phyloP scores from a whole-genome alignment of 2,888 invertebrate genomes.

The Drosophila atripex region DNA sequence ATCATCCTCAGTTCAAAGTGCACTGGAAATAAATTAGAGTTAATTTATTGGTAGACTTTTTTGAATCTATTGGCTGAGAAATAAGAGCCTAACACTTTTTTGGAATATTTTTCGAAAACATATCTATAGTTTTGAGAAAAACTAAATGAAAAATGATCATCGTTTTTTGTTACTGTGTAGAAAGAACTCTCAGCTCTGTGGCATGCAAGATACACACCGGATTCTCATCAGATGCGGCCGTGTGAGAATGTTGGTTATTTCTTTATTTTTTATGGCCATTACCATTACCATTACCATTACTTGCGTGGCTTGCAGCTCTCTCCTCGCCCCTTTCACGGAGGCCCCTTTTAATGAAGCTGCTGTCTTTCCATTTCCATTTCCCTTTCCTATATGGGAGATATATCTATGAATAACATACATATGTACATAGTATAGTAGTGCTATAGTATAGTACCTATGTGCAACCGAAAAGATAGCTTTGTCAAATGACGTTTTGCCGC shows the following conservation, averaged over 20 bases:
- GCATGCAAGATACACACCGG: conserved; percentile 60
- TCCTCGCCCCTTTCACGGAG: conserved; percentile 15
- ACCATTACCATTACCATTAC: conserved; percentile 65
- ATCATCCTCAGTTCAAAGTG: conserved; percentile 42
- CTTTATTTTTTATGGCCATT: conserved; percentile 63
- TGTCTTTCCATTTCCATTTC: conserved; percentile 30
- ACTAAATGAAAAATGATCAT: neutral
- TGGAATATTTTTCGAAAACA: neutral
- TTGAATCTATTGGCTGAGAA: neutral
- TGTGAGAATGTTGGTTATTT: conserved; percentile 54
- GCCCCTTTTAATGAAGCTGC: conserved; percentile 56
- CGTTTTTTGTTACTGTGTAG: conserved; percentile 3
- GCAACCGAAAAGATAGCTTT: conserved; percentile 34
- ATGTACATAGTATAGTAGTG: no score
- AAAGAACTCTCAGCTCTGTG: conserved; percentile 46
- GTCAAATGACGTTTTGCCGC: conserved; percentile 66
- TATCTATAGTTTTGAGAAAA: neutral
- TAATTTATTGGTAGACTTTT: neutral
- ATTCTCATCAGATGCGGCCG: conserved; percentile 63
- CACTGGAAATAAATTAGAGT: conserved; percentile 8
- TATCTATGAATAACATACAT: neutral
- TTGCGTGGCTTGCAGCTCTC: conserved; percentile 42
- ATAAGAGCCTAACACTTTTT: neutral
- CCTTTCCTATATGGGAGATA: neutral
- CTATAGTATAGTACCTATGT: neutral